Evolutionary conservation across 2,113 vertebrate genomes (phyloP).

Genomic region (Charina bottae): DNA sequence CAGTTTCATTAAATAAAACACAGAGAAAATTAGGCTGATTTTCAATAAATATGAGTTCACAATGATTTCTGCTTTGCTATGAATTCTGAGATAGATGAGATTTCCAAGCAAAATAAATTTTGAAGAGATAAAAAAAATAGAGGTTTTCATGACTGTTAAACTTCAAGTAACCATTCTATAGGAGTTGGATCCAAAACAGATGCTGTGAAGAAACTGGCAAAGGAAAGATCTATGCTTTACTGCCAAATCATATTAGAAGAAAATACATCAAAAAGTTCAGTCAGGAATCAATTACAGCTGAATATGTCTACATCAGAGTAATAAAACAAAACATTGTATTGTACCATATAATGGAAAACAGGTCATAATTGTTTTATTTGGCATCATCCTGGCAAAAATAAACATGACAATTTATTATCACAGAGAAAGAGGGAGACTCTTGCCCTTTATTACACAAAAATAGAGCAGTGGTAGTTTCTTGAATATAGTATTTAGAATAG

Average conservation of each 20-base stretch:
- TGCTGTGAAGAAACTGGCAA: not conserved
- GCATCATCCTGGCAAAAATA: not conserved
- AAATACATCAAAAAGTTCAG: not conserved
- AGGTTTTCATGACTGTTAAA: not conserved
- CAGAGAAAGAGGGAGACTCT: not conserved
- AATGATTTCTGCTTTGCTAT: conserved; percentile 8
- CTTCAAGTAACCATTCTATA: not conserved
- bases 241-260: not conserved
- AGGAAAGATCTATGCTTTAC: not conserved
- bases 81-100: not conserved
- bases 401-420: not conserved
- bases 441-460: not conserved
- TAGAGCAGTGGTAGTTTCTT: not conserved
- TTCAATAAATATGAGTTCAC: not conserved
- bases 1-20: not conserved
- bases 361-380: not conserved
- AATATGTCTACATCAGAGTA: not conserved
- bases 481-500: not conserved
- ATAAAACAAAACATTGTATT: not conserved
- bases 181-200: not conserved
- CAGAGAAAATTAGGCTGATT: not conserved
- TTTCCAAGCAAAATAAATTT: not conserved
- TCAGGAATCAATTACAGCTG: not conserved
- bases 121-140: not conserved
- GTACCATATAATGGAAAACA: not conserved